Evolutionary conservation across 1,140 invertebrate species (phyloP), one percentile per base, ranked within the genome.

Genomic region (Saxidomus purpurata): DNA sequence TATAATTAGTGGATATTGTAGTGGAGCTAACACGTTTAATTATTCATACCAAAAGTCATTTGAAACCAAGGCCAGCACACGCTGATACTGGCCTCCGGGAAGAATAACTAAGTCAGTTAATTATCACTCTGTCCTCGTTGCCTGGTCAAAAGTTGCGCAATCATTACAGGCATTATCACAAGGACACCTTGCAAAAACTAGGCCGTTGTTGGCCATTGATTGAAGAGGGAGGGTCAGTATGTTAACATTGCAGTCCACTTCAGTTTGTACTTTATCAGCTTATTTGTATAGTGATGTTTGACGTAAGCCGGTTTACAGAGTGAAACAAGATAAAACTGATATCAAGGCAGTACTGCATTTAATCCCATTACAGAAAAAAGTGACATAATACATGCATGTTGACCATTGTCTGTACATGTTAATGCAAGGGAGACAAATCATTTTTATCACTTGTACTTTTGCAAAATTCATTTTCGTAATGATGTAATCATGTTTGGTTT

Each of bases 341-440:
- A n/a, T n/a, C n/a, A n/a, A n/a, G n/a, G n/a, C n/a, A n/a, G n/a
- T n/a, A n/a, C n/a, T n/a, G n/a, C n/a, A n/a, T n/a, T n/a, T 15
- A 43, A 43, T 43, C 15, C 43, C 15, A 43, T 43, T 43, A 43
- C 4, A 43, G 15, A 8, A 43, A 15, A 43, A 15, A 4, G 15
- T 43, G 43, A 43, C 25, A 59, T 25, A 59, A 59, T n/a, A n/a
- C n/a, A n/a, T n/a, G n/a, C n/a, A n/a, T n/a, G n/a, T n/a, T n/a
- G n/a, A n/a, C n/a, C n/a, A n/a, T n/a, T n/a, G n/a, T n/a, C n/a
- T n/a, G 55, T 22, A 19, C 3, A 19, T 19, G 34, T 19, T 71
- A 47, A 82, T 63, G 47, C 11, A 82, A 67, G 80, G 80, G 80
- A 82, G 80, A 82, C 55, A 82, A 82, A 82, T 82, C 80, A 79